Conservation (phyloP, 2,888 invertebrate species). For the Hyles lineata region DNA sequence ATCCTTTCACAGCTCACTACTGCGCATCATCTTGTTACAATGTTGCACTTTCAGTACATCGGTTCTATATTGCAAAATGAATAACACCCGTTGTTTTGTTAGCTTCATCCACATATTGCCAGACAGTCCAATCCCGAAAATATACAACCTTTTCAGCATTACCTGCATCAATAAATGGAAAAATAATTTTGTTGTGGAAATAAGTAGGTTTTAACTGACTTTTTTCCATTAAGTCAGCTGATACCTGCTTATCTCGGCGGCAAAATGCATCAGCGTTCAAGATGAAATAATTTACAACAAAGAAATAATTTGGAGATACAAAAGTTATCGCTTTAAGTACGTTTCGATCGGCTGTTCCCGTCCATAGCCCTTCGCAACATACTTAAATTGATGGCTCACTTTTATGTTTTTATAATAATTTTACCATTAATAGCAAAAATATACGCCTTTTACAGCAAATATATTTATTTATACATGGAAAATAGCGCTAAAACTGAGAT, state of each 20-base stretch:
- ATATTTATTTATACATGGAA: too few species aligned
- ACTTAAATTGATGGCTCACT: slow-evolving; percentile 46
- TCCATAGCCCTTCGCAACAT: slow-evolving; percentile 51
- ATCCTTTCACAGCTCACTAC: slow-evolving; percentile 8
- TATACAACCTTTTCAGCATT: neutral
- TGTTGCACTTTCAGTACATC: neutral
- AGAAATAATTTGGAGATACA: neutral
- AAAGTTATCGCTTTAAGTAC: slow-evolving; percentile 58
- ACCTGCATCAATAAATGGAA: neutral
- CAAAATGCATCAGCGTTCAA: slow-evolving; percentile 20
- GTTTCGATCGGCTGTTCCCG: slow-evolving; percentile 54
- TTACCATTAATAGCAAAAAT: too few species aligned
- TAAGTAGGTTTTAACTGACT: slow-evolving; percentile 44
- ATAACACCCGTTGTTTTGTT: neutral
- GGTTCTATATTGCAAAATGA: neutral
- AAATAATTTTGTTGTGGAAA: slow-evolving; percentile 24
- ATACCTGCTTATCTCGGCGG: slow-evolving; percentile 37
- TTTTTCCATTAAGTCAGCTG: slow-evolving; percentile 37
- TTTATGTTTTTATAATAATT: neutral
- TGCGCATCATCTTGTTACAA: slow-evolving; percentile 8
- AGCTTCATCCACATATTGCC: neutral
- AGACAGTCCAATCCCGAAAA: neutral
- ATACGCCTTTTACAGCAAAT: too few species aligned
- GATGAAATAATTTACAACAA: neutral
- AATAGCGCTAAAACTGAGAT: too few species aligned